phyloP scores from a whole-genome alignment of 2,797 vertebrate species.

The Apogon hyalosoma region DNA sequence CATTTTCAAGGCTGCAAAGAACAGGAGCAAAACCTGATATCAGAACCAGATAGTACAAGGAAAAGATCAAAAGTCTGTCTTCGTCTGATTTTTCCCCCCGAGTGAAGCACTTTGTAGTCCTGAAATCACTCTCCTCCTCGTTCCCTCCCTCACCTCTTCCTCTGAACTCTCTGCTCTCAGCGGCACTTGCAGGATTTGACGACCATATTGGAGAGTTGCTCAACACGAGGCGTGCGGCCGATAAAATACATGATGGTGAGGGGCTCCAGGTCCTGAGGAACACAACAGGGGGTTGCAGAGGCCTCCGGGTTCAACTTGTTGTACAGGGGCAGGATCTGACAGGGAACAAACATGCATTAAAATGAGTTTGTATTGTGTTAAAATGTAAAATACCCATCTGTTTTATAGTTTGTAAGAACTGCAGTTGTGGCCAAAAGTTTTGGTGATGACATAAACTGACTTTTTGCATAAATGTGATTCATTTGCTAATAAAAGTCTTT shows the following conservation, averaged over 20 bases:
- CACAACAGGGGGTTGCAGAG: conserved; percentile 87
- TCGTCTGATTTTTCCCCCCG: conserved; percentile 25
- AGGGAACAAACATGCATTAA: neutral
- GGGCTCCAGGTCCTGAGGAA: conserved; percentile 88
- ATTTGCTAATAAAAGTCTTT: too few species aligned
- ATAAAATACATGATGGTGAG: conserved; percentile 89
- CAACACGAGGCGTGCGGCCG: conserved; percentile 85
- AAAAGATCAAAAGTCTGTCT: conserved; percentile 22
- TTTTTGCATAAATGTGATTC: too few species aligned
- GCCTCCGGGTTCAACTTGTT: conserved; percentile 89
- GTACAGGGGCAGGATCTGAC: conserved; percentile 87
- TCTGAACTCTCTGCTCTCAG: conserved; percentile 56
- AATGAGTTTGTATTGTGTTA: too few species aligned
- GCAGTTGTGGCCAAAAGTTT: too few species aligned
- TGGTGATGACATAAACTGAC: too few species aligned
- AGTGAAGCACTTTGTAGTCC: conserved; percentile 46
- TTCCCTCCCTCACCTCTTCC: conserved; percentile 36
- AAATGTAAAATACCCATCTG: too few species aligned
- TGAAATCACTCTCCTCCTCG: conserved; percentile 17
- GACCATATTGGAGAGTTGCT: conserved; percentile 90
- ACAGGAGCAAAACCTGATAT: too few species aligned
- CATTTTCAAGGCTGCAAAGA: conserved; percentile 45
- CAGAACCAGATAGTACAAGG: too few species aligned
- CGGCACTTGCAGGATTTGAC: conserved; percentile 89
- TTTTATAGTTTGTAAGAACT: too few species aligned